These are phyloP conservation scores for Glareola pratincola DNA, from an alignment of 2,113 vertebrate genomes.

Conservation along the genomic window DNA sequence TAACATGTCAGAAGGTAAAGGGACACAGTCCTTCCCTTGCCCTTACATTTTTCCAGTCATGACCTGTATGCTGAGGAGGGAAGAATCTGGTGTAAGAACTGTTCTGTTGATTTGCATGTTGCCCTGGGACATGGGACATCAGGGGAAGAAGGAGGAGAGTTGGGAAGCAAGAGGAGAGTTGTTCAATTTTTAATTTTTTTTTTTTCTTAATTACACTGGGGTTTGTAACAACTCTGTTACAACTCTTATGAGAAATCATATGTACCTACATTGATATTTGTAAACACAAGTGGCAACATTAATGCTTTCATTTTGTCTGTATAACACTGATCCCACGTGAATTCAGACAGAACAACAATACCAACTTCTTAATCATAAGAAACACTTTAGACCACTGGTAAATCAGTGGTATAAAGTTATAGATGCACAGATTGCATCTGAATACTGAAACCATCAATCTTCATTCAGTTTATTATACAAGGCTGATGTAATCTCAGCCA, in stretches of 20 bases:
- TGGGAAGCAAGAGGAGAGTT: neutral
- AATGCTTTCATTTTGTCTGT: neutral
- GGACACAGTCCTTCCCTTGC: neutral
- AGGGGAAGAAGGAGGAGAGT: neutral
- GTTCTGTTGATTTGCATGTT: neutral
- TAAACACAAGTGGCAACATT: neutral
- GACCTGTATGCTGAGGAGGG: neutral
- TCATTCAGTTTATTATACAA: neutral
- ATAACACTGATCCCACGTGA: fast-evolving
- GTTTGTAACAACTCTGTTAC: neutral
- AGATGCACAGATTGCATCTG: neutral
- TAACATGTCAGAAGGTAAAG: neutral
- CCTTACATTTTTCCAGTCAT: neutral
- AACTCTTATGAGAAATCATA: neutral
- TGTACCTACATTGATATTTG: neutral
- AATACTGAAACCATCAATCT: neutral
- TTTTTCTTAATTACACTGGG: neutral
- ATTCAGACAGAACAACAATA: neutral
- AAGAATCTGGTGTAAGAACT: neutral
- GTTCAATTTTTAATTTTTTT: neutral
- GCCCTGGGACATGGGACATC: neutral
- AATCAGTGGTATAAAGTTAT: neutral
- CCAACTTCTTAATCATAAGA: neutral
- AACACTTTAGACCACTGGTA: neutral
- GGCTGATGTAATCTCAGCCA: neutral